A percentile compares a stretch with the other conserved stretches of the same genome.
phyloP scores from a whole-genome alignment of 2,888 invertebrate species.

The Mesorhabditis spiculigera region DNA sequence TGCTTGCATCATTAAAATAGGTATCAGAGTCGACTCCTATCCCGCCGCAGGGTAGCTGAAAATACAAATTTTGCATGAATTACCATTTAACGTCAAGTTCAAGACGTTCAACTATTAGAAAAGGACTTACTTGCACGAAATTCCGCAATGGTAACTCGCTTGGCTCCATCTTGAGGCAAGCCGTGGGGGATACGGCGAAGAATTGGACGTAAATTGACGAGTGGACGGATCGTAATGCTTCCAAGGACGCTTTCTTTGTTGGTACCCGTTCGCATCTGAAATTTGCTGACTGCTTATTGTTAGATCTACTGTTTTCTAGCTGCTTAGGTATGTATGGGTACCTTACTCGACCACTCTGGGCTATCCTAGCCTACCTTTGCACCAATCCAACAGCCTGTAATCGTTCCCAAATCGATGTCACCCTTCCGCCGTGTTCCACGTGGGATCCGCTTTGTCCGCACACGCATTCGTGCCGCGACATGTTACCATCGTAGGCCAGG shows the following conservation, averaged over 20 bases:
- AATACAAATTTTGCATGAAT: background rate
- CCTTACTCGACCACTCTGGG: background rate
- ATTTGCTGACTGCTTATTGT: no score
- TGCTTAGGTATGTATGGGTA: no score
- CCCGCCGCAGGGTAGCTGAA: conserved; percentile 83
- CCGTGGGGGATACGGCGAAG: conserved; percentile 57
- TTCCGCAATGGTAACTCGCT: conserved; percentile 49
- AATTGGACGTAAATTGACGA: conserved; percentile 55
- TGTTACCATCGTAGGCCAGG: conserved; percentile 88
- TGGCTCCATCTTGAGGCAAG: conserved; percentile 52
- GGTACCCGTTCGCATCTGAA: conserved; percentile 48
- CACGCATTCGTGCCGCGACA: conserved; percentile 93
- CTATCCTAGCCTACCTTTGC: conserved; percentile 19
- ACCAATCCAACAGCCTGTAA: conserved; percentile 62
- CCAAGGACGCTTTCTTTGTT: conserved; percentile 52
- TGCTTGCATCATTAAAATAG: conserved; percentile 93
- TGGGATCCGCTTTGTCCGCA: conserved; percentile 87
- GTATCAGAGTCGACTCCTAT: conserved; percentile 97
- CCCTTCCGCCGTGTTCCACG: conserved; percentile 92
- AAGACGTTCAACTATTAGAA: background rate
- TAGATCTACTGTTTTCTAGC: no score
- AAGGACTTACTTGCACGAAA: conserved; percentile 45
- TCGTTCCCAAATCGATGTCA: conserved; percentile 94
- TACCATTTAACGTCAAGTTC: background rate
- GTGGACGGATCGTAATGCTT: conserved; percentile 50